phyloP scores from a whole-genome alignment of 2,113 vertebrate genomes.

The Heliornis fulica region DNA sequence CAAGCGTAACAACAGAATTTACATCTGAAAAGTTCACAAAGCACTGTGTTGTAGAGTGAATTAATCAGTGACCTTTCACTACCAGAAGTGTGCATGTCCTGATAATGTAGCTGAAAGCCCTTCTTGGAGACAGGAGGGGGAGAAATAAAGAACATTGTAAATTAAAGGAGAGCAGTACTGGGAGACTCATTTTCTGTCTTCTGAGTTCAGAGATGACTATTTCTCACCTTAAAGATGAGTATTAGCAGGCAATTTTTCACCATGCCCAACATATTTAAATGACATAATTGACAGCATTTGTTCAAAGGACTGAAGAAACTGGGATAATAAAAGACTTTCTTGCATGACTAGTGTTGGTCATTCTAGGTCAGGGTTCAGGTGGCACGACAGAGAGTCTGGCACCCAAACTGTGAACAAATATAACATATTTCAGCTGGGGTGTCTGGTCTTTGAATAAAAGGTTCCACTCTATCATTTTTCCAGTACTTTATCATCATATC shows the following conservation, averaged over 20 bases:
- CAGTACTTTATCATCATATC: not conserved
- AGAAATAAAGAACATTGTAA: not conserved
- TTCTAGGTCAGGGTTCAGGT: slow-evolving; percentile 5
- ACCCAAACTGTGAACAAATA: slow-evolving; percentile 31
- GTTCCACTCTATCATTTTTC: not conserved
- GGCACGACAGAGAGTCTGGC: not conserved
- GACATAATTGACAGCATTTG: slow-evolving; percentile 31
- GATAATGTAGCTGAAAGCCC: slow-evolving; percentile 33
- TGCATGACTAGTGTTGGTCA: not conserved
- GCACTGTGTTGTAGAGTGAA: slow-evolving; percentile 36
- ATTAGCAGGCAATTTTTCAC: slow-evolving; percentile 20
- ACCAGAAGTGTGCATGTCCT: slow-evolving; percentile 19
- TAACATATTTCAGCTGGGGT: not conserved
- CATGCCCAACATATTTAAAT: slow-evolving; percentile 18
- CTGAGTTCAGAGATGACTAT: slow-evolving; percentile 25
- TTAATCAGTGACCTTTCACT: slow-evolving; percentile 63
- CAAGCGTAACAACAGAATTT: slow-evolving; percentile 60
- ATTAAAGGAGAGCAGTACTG: slow-evolving; percentile 26
- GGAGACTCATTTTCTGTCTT: slow-evolving; percentile 12
- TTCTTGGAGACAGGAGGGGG: not conserved
- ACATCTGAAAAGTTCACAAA: slow-evolving; percentile 69
- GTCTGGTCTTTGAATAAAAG: not conserved
- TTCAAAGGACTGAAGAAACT: not conserved
- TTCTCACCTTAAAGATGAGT: slow-evolving; percentile 17
- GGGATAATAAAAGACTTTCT: slow-evolving; percentile 22